These are phyloP conservation scores for Microchirus variegatus DNA, from an alignment of 2,797 vertebrate genomes.

Conservation along the genomic window DNA sequence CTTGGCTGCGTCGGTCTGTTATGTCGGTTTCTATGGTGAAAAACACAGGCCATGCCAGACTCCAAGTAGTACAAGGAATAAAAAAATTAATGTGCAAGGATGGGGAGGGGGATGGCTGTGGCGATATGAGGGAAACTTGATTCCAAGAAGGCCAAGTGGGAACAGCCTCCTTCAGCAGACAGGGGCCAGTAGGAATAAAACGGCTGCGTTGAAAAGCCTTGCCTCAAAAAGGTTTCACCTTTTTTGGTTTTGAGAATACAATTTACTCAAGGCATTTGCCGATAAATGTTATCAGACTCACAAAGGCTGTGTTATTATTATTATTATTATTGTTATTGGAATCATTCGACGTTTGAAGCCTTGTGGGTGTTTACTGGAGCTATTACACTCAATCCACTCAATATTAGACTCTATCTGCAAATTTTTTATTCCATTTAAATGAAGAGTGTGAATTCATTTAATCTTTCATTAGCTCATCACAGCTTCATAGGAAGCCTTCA, in stretches of 20 bases:
- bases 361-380: background rate
- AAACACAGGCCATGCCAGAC: slow-evolving; percentile 84
- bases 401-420: no score
- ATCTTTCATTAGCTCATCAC: background rate
- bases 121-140: slow-evolving; percentile 75
- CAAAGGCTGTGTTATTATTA: background rate
- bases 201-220: background rate
- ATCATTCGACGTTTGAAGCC: background rate
- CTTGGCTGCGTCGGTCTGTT: slow-evolving; percentile 85
- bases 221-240: slow-evolving; percentile 2
- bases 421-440: slow-evolving; percentile 4
- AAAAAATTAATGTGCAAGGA: slow-evolving; percentile 61
- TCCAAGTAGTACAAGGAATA: slow-evolving; percentile 76
- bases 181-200: slow-evolving; percentile 4
- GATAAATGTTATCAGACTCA: background rate
- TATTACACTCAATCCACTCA: background rate
- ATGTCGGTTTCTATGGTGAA: slow-evolving; percentile 96
- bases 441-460: slow-evolving; percentile 7
- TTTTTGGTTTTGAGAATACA: background rate
- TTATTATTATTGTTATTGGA: background rate
- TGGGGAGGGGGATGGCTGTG: slow-evolving; percentile 13
- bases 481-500: no score
- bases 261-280: background rate
- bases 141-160: slow-evolving; percentile 65
- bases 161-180: slow-evolving; percentile 20